Evolutionary conservation across 2,113 vertebrate species (phyloP), one percentile per base, ranked within the genome.

Genomic region (Perca fluviatilis): DNA sequence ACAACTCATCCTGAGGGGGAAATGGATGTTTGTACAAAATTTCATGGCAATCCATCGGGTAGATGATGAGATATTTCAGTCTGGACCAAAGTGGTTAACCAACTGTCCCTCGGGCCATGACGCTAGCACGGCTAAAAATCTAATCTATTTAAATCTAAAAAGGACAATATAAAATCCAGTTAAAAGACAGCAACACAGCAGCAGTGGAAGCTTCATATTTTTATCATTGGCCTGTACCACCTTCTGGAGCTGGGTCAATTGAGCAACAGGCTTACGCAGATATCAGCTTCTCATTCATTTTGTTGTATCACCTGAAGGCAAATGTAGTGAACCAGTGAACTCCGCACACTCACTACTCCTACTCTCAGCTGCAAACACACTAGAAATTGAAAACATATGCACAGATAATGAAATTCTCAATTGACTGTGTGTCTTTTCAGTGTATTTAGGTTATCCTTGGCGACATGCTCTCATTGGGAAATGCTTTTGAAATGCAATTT

Each of bases 401-500:
- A 66, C 21, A 30, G 36, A 58, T 11, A 50, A 23, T 49, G 3
- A 72, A 63, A 78, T n/a, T 62, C 50, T 81, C 46, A 56, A 36
- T n/a, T 62, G 18, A 71, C n/a, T 65, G 23, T 61, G 65, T 61
- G 54, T 25, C 25, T 71, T 68, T 65, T 50, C 30, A 33, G 54
- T n/a, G 25, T n/a, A 56, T 71, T 67, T 21, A 67, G 72, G 21
- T 65, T 75, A 47, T 74, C 65, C 61, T 78, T 6, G 43, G 72
- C 19, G 50, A 71, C 78, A 47, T 0, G 33, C 30, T 77, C 21
- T 85, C 81, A 23, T 16, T 61, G 64, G 72, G 73, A 75, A 82
- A 86, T n/a, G 54, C 64, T 62, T 86, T 63, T 68, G 9, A 86
- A 86, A 85, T 79, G 58, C 36, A 72, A 86, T 87, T 86, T 88